phyloP scores from a whole-genome alignment of 2,797 vertebrate species.

The Meda fulgida region DNA sequence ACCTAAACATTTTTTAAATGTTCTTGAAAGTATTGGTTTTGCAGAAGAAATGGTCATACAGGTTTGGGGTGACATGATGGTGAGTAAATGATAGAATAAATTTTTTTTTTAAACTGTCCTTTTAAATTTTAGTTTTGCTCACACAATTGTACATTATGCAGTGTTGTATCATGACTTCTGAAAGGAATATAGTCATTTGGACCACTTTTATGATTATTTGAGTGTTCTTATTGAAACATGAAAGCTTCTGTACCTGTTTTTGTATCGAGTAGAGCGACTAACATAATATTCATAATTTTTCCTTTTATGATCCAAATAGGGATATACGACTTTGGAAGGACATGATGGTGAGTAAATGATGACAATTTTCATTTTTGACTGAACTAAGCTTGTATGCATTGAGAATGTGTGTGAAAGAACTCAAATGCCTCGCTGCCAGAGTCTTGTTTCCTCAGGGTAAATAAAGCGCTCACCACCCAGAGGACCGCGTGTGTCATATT shows the following conservation, averaged over 20 bases:
- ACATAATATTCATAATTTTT: not conserved
- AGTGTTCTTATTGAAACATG: not conserved
- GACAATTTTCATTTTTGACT: not conserved
- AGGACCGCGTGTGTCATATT: constrained; percentile 2
- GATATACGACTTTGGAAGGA: not conserved
- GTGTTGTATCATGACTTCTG: not conserved
- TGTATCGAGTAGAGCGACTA: not conserved
- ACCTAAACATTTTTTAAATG: not conserved
- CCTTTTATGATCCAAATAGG: not conserved
- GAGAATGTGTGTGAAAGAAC: not conserved
- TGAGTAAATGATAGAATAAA: not conserved
- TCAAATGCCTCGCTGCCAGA: constrained; percentile 8
- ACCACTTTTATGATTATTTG: not conserved
- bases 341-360: not conserved
- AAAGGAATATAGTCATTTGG: not conserved
- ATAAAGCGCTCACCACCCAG: constrained; percentile 15
- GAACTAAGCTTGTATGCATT: not conserved
- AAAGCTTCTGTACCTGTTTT: not conserved
- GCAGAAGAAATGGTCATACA: not conserved
- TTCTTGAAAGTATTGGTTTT: not conserved
- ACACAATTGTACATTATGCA: not conserved
- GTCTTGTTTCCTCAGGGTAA: constrained; percentile 32
- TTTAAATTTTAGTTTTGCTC: not conserved
- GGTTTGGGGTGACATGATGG: not conserved
- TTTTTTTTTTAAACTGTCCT: not conserved